Evolutionary conservation across 2,113 vertebrate species (phyloP).

Genomic region (Sitta europaea): DNA sequence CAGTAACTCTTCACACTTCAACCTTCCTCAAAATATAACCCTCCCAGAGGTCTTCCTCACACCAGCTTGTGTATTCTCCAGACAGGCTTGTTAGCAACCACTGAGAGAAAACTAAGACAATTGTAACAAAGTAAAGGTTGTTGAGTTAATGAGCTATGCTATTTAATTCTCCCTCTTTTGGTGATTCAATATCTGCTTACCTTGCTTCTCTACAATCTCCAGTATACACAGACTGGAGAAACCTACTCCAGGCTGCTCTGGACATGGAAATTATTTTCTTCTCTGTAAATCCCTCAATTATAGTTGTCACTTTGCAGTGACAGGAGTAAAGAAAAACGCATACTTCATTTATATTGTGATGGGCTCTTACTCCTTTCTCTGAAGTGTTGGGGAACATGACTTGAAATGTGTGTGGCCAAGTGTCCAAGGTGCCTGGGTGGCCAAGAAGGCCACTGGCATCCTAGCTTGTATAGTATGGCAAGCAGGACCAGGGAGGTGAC

Average conservation of each 20-base stretch:
- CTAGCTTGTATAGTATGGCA: not conserved
- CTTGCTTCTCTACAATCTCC: not conserved
- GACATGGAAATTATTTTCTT: not conserved
- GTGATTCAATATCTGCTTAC: not conserved
- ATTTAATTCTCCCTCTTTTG: not conserved
- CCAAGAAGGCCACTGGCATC: not conserved
- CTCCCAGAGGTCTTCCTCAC: not conserved
- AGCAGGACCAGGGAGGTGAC: not conserved
- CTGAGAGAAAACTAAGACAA: not conserved
- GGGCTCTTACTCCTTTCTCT: not conserved
- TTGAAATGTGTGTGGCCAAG: not conserved
- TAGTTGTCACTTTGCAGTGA: not conserved
- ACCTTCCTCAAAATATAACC: not conserved
- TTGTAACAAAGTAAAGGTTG: not conserved
- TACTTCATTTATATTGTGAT: not conserved
- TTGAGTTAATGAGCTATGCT: not conserved
- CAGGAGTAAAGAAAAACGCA: not conserved
- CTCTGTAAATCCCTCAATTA: not conserved
- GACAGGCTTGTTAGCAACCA: not conserved
- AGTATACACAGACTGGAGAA: not conserved
- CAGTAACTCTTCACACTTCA: not conserved
- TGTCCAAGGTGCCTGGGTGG: not conserved
- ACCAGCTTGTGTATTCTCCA: not conserved
- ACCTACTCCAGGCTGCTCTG: not conserved
- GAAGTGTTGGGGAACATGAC: not conserved